A percentile compares a stretch with the other conserved stretches of the same genome.
phyloP scores from a whole-genome alignment of 2,113 vertebrate genomes.

The Haplochromis vanheusdeni region DNA sequence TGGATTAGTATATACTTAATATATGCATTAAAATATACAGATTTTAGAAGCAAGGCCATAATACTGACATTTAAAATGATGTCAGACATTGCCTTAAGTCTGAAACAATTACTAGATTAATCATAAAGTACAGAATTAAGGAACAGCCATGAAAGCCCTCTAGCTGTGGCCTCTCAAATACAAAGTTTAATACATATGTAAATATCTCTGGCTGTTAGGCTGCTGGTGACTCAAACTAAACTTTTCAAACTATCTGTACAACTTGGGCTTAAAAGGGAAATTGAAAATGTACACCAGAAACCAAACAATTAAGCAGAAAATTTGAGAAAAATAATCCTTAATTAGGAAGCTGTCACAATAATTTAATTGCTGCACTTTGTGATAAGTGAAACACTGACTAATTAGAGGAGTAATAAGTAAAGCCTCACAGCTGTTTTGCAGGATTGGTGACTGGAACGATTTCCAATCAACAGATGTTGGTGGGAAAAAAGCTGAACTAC shows the following conservation, averaged over 20 bases:
- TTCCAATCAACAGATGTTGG: slow-evolving; percentile 4
- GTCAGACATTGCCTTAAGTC: neutral
- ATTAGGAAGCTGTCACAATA: neutral
- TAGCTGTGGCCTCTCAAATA: neutral
- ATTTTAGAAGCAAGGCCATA: neutral
- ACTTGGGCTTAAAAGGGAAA: neutral
- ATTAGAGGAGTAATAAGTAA: neutral
- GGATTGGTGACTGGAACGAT: neutral
- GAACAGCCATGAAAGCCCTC: neutral
- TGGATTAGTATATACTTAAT: neutral
- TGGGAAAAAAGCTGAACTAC: neutral
- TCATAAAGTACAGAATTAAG: neutral
- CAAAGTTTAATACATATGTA: neutral
- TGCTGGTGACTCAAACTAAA: neutral
- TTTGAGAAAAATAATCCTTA: neutral
- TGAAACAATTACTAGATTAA: neutral
- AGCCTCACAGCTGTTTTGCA: neutral
- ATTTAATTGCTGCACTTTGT: neutral
- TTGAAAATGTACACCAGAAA: neutral
- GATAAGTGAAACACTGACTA: neutral
- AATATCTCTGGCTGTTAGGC: neutral
- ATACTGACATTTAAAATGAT: neutral
- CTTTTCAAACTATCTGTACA: neutral
- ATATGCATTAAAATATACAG: too few relatives aligned
- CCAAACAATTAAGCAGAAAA: neutral